A percentile compares a stretch with the other conserved stretches of the same genome.
These are phyloP conservation scores for Butastur rufipennis DNA, from an alignment of 2,113 vertebrate genomes.

Conservation along the genomic window DNA sequence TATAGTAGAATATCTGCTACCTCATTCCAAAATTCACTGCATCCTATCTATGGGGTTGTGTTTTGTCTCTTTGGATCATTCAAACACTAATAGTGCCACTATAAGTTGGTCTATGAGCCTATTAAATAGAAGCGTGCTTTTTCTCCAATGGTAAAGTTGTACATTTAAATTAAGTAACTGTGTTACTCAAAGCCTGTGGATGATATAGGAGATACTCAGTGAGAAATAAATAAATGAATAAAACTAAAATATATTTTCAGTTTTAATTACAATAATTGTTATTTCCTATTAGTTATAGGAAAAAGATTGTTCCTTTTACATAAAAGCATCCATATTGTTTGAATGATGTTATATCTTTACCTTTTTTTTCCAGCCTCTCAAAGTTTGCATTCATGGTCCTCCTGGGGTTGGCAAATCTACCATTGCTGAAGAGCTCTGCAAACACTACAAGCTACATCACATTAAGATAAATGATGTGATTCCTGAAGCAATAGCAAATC, in stretches of 20 bases:
- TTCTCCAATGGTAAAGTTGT: not conserved
- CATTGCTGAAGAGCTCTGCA: slow-evolving; percentile 76
- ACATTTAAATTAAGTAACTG: not conserved
- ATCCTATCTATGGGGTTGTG: not conserved
- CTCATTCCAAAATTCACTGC: not conserved
- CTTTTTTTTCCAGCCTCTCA: slow-evolving; percentile 78
- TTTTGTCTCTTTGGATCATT: not conserved
- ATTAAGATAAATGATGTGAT: slow-evolving; percentile 78
- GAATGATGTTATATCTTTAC: not conserved
- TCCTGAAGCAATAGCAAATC: slow-evolving; percentile 74
- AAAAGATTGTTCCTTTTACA: not conserved
- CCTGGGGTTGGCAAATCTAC: slow-evolving; percentile 88
- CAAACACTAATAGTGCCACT: not conserved
- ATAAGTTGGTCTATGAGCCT: not conserved
- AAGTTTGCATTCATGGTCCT: slow-evolving; percentile 86
- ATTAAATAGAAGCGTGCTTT: not conserved
- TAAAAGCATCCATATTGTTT: not conserved
- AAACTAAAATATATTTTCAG: not conserved
- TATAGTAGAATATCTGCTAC: not conserved
- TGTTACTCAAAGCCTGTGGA: not conserved
- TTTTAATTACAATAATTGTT: not conserved
- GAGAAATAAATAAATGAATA: not conserved
- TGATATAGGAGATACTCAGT: not conserved
- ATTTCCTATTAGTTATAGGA: not conserved
- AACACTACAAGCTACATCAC: slow-evolving; percentile 85